phyloP scores from a whole-genome alignment of 2,113 vertebrate genomes.

The Pollachius pollachius region DNA sequence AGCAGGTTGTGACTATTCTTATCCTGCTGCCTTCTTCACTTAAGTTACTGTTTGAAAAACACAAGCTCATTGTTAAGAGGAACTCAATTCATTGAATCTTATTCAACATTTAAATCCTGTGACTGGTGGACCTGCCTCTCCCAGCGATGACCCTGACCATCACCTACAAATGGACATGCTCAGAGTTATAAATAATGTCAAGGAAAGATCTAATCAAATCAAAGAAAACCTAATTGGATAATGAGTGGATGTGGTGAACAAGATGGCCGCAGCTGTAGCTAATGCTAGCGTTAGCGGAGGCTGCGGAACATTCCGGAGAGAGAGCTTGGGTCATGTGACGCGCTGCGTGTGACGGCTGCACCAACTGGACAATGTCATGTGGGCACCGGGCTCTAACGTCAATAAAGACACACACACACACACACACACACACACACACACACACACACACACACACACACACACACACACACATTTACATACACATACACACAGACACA shows the following conservation, averaged over 20 bases:
- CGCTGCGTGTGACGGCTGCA: conserved; percentile 30
- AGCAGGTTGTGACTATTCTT: no score
- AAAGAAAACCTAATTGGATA: neutral
- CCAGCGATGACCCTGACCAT: no score
- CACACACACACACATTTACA: neutral
- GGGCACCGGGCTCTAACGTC: conserved; percentile 34
- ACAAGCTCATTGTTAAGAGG: no score
- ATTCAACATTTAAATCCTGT: no score
- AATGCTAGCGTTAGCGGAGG: neutral
- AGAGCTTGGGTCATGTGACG: conserved; percentile 5
- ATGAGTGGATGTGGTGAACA: neutral
- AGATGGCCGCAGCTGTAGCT: neutral
- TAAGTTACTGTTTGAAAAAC: no score
- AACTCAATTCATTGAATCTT: no score
- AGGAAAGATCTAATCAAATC: no score
- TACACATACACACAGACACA: neutral
- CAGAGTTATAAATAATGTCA: no score
- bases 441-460: conserved; percentile 12
- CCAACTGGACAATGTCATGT: conserved; percentile 39
- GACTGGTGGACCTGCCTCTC: no score
- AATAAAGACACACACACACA: conserved; percentile 9
- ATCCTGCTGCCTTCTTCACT: no score
- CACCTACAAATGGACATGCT: no score
- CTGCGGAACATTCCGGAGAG: neutral
- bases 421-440: conserved; percentile 14